A percentile compares a stretch with the other conserved stretches of the same genome.
These are phyloP conservation scores for Typhlomys cinereus DNA, from an alignment of 2,113 vertebrate genomes.

Conservation along the genomic window DNA sequence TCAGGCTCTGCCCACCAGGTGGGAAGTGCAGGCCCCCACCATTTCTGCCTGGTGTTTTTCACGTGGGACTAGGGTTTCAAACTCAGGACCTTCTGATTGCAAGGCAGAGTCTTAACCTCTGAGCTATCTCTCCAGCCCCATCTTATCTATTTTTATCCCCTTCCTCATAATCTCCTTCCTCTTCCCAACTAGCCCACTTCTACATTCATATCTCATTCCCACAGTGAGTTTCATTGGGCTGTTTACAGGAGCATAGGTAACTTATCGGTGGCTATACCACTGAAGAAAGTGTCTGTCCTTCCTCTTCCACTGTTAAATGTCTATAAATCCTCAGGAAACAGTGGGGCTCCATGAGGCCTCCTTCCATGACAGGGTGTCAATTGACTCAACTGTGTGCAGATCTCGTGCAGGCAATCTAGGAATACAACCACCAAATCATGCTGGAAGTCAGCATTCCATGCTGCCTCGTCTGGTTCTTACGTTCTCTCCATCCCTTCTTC, in stretches of 20 bases:
- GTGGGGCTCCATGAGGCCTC: neutral
- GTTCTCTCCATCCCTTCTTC: neutral
- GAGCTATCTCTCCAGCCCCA: neutral
- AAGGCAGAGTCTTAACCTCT: neutral
- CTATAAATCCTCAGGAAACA: neutral
- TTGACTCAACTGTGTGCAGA: neutral
- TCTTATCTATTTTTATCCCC: neutral
- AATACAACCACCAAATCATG: neutral
- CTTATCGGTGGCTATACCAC: too few species aligned
- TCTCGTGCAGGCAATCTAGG: neutral
- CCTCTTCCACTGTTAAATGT: neutral
- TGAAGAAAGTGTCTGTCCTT: neutral
- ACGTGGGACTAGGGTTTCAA: neutral
- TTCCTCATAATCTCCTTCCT: neutral
- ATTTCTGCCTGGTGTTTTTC: too few species aligned
- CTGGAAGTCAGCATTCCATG: neutral
- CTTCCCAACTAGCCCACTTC: neutral
- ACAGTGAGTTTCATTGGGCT: too few species aligned
- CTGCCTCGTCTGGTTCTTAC: neutral
- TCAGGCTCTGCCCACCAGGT: too few species aligned
- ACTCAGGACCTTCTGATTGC: neutral
- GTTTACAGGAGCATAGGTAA: too few species aligned
- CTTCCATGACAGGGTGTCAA: neutral
- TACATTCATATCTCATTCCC: neutral
- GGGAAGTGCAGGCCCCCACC: too few species aligned